These are phyloP conservation scores for Eupithecia abbreviata DNA, from an alignment of 2,888 invertebrate species.

Conservation along the genomic window DNA sequence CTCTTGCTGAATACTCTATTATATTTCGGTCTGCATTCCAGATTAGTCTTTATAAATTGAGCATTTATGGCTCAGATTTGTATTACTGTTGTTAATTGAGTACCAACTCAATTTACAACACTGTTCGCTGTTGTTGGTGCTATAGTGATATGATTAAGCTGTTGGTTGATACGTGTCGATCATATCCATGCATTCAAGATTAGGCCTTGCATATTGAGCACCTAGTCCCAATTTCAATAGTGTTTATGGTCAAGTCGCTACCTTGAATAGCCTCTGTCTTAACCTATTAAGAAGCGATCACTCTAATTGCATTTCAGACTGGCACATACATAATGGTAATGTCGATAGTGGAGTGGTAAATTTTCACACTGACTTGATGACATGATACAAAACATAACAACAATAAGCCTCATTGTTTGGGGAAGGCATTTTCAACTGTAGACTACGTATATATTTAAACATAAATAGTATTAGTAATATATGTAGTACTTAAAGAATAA, in stretches of 20 bases:
- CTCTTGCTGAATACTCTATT: conserved; percentile 19
- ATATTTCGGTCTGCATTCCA: conserved; percentile 15
- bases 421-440: not conserved
- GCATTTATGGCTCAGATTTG: conserved; percentile 18
- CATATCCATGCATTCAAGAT: not conserved
- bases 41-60: conserved; percentile 9
- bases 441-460: too few species aligned
- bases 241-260: not conserved
- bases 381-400: not conserved
- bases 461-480: too few species aligned
- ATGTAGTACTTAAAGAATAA: not conserved
- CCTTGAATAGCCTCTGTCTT: not conserved
- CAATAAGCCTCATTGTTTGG: not conserved
- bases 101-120: not conserved
- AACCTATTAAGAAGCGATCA: not conserved
- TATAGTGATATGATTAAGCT: not conserved
- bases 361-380: not conserved
- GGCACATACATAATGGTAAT: not conserved
- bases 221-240: not conserved
- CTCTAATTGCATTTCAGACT: not conserved
- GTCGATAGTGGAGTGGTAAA: not conserved
- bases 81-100: conserved; percentile 5
- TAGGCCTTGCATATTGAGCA: not conserved
- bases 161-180: not conserved
- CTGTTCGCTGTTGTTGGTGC: not conserved